These are phyloP conservation scores for Sycophaga agraensis DNA, from an alignment of 1,140 invertebrate species.

Conservation along the genomic window DNA sequence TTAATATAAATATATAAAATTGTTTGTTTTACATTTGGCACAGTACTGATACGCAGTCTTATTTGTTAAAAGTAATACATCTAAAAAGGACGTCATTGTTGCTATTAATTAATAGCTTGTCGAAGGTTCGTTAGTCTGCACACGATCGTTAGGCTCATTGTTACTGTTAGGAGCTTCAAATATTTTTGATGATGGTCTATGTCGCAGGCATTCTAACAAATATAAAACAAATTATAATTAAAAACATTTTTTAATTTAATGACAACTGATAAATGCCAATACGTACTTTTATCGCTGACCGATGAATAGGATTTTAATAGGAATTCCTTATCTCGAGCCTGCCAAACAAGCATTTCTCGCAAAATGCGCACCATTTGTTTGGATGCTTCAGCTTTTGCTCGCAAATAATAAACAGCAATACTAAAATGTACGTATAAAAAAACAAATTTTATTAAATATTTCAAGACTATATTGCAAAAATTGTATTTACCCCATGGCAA, in stretches of 20 bases:
- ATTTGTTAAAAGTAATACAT: conserved; percentile 1
- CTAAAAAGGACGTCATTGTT: conserved; percentile 6
- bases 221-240: background rate
- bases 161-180: background rate
- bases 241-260: background rate
- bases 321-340: conserved; percentile 76
- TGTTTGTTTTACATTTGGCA: conserved; percentile 18
- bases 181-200: conserved; percentile 1
- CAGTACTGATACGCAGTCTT: conserved; percentile 24
- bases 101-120: conserved; percentile 17
- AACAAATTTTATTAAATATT: background rate
- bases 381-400: conserved; percentile 65
- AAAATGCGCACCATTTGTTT: conserved; percentile 66
- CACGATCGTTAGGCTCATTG: background rate
- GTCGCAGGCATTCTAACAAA: conserved; percentile 1
- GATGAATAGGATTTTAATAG: conserved; percentile 60
- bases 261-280: too few species aligned
- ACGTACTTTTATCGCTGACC: background rate
- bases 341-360: conserved; percentile 68
- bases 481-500: conserved; percentile 60
- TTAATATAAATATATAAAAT: conserved; percentile 10
- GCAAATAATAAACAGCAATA: conserved; percentile 69
- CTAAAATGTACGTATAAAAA: conserved; percentile 45
- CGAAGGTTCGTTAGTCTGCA: background rate
- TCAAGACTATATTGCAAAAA: background rate